Evolutionary conservation across 2,888 invertebrate species (phyloP).

Genomic region (Dendrolimus houi): DNA sequence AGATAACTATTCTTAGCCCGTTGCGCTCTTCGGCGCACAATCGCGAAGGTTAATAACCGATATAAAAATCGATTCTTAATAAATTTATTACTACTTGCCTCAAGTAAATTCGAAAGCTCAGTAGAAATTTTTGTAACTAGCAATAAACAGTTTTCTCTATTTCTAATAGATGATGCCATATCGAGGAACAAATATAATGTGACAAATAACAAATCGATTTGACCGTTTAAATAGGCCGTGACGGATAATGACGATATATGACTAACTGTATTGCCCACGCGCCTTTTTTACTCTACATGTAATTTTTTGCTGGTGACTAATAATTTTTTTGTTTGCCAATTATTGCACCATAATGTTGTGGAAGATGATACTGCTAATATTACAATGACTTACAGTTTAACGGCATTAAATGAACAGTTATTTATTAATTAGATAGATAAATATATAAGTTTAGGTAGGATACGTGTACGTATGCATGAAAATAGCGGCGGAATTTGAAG

Average conservation of each 20-base stretch:
- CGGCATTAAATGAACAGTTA: slow-evolving; percentile 22
- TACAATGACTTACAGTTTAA: slow-evolving; percentile 29
- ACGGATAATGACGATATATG: slow-evolving; percentile 31
- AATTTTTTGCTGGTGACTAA: slow-evolving; percentile 42
- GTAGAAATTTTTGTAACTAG: no score
- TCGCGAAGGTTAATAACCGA: slow-evolving; percentile 42
- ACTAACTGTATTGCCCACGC: slow-evolving; percentile 51
- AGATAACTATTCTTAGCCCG: slow-evolving; percentile 26
- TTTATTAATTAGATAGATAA: not conserved
- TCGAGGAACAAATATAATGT: not conserved
- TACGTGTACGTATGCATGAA: no score
- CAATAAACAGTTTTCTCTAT: no score
- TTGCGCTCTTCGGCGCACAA: slow-evolving; percentile 22
- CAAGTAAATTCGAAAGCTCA: no score
- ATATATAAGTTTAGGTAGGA: no score
- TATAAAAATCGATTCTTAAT: slow-evolving; percentile 11
- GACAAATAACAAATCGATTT: slow-evolving; percentile 6
- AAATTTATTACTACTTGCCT: no score
- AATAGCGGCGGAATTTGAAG: no score
- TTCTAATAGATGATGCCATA: not conserved
- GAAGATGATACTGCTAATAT: slow-evolving; percentile 13
- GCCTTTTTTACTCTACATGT: slow-evolving; percentile 29
- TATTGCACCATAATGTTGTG: slow-evolving; percentile 30
- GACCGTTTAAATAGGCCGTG: slow-evolving; percentile 28
- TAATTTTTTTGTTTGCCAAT: slow-evolving; percentile 26